phyloP scores from a whole-genome alignment of 2,888 invertebrate genomes.

The Theodoxus fluviatilis region DNA sequence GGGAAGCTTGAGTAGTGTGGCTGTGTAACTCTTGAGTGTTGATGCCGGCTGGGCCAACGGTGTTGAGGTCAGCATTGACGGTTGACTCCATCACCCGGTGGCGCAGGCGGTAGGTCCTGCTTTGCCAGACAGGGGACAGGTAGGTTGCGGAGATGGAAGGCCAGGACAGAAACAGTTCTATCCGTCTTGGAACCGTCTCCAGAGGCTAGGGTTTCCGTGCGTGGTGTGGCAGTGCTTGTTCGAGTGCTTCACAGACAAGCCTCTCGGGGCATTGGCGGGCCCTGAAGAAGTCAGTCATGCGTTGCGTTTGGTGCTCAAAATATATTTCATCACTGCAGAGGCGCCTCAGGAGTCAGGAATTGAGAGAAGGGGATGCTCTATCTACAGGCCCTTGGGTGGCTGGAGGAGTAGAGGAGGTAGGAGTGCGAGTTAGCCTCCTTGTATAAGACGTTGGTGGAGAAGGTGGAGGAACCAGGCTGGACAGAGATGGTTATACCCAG shows the following conservation, averaged over 20 bases:
- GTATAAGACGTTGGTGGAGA: not conserved
- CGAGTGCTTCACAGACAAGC: not conserved
- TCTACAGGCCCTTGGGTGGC: not conserved
- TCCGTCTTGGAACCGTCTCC: no score
- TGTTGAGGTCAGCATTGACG: no score
- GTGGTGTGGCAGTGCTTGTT: not conserved
- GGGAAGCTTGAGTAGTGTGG: no score
- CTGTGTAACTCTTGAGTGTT: no score
- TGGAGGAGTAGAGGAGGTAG: conserved; percentile 5
- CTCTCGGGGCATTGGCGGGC: not conserved
- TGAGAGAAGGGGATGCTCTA: not conserved
- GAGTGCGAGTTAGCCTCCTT: not conserved
- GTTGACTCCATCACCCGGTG: no score
- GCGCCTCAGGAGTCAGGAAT: not conserved
- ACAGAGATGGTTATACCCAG: not conserved
- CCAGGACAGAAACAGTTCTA: no score
- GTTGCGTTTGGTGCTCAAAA: not conserved
- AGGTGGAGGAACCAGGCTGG: not conserved
- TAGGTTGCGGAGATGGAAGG: not conserved
- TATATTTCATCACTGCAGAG: not conserved
- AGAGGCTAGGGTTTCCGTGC: not conserved
- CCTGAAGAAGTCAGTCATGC: not conserved
- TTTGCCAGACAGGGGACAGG: no score
- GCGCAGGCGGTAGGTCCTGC: no score
- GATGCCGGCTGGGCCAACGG: no score